phyloP scores from a whole-genome alignment of 2,797 vertebrate species.

The Otolemur crassicaudatus region DNA sequence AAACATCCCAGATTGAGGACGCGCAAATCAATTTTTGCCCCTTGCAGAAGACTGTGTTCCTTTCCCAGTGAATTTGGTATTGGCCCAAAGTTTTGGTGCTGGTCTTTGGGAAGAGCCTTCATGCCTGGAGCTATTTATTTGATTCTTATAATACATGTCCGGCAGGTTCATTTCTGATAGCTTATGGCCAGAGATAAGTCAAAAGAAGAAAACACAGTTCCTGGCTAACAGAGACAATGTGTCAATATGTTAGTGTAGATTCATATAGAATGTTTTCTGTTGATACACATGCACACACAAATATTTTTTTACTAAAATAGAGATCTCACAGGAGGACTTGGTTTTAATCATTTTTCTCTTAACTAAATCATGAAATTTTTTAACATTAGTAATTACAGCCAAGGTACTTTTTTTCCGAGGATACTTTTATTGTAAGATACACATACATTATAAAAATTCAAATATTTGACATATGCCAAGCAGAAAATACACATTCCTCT shows the following conservation, averaged over 20 bases:
- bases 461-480: background rate
- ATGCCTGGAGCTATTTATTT: background rate
- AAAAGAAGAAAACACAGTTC: slow-evolving; percentile 44
- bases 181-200: slow-evolving; percentile 6
- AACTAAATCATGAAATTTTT: background rate
- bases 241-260: slow-evolving; percentile 7
- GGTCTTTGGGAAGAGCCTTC: background rate
- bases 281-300: background rate
- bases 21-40: background rate
- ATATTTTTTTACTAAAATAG: background rate
- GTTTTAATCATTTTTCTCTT: background rate
- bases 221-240: background rate
- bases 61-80: background rate
- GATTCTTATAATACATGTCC: background rate
- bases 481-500: slow-evolving; percentile 25
- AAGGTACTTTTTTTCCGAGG: background rate
- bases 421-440: slow-evolving; percentile 34
- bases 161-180: background rate
- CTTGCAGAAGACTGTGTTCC: background rate
- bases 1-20: background rate
- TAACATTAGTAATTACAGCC: background rate
- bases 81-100: background rate
- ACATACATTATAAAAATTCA: slow-evolving; percentile 8
- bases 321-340: background rate
- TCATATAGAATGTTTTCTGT: background rate